phyloP scores from a whole-genome alignment of 2,113 vertebrate genomes.

The Merops nubicus region DNA sequence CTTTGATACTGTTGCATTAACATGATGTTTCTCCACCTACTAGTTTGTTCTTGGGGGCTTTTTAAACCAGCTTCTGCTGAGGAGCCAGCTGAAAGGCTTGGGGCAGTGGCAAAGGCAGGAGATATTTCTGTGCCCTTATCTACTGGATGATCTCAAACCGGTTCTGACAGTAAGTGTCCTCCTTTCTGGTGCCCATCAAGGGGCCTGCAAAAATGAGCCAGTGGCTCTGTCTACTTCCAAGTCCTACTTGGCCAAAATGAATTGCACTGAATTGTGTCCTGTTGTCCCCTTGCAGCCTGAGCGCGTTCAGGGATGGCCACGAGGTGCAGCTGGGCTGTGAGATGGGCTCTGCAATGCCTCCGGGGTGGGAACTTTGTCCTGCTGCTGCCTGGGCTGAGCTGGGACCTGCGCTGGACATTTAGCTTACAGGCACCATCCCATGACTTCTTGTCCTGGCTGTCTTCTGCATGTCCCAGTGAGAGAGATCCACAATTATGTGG shows the following conservation, averaged over 20 bases:
- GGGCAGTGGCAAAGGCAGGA: background rate
- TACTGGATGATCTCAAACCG: background rate
- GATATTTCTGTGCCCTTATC: background rate
- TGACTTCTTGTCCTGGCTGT: background rate
- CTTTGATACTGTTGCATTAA: background rate
- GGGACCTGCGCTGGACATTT: background rate
- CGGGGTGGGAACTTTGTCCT: background rate
- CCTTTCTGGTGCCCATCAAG: background rate
- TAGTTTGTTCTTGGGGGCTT: background rate
- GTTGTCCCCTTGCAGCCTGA: background rate
- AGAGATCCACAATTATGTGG: background rate
- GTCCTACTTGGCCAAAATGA: background rate
- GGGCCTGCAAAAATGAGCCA: background rate
- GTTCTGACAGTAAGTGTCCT: background rate
- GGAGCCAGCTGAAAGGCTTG: background rate
- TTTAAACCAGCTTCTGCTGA: background rate
- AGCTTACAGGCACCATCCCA: accelerated
- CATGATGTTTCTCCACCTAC: accelerated
- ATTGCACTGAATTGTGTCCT: background rate
- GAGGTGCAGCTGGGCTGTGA: no score
- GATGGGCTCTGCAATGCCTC: background rate
- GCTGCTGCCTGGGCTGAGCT: background rate
- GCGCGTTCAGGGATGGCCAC: background rate
- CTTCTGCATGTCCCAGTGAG: background rate
- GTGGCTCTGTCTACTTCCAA: background rate